Evolutionary conservation across 2,888 invertebrate species (phyloP), one percentile per base, ranked within the genome.

Genomic region (Liposcelis brunnea): DNA sequence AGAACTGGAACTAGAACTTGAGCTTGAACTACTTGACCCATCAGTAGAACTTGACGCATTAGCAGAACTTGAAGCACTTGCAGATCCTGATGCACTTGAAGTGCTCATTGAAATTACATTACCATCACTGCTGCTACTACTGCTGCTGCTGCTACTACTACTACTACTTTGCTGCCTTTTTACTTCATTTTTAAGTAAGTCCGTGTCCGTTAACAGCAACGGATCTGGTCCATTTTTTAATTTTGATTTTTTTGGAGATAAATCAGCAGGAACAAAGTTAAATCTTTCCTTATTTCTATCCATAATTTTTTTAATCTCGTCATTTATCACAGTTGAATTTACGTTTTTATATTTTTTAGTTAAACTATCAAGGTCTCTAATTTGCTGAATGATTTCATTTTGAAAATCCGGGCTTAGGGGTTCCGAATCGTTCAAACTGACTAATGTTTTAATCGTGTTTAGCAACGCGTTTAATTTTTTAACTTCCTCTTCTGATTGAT

Each of bases 401-500:
- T 40, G 40, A 40, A 40, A 40, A 16, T 40, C 40, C 5, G 19
- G 19, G 12, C 19, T 40, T 40, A 40, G 10, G 6, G 40, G 40
- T 19, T 40, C 40, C 7, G 40, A 40, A 2, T 61, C 58, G 51
- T 66, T 66, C 8, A 64, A 48, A 46, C 58, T 58, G 46, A 65
- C 65, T 31, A 67, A 52, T 45, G 63, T 54, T 50, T 61, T 63
- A 15, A 72, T 61, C 32, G 70, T 65, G n/a, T 62, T 61, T 18
- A 70, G 52, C 3, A 71, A 54, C 51, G 67, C 64, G 34, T 64
- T 62, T 15, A 71, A 52, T 51, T 68, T 67, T 2, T 62, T 56
- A 2, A 68, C 60, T 53, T 75, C 73, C 14, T 68, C 69, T 31
- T 70, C 64, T 32, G 68, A 49, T 16, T 52, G 50, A 48, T 48